Percentiles rank a stretch among this genome's conserved stretches.
Conservation (phyloP, 2,888 invertebrate species). For the Myopa testacea region DNA sequence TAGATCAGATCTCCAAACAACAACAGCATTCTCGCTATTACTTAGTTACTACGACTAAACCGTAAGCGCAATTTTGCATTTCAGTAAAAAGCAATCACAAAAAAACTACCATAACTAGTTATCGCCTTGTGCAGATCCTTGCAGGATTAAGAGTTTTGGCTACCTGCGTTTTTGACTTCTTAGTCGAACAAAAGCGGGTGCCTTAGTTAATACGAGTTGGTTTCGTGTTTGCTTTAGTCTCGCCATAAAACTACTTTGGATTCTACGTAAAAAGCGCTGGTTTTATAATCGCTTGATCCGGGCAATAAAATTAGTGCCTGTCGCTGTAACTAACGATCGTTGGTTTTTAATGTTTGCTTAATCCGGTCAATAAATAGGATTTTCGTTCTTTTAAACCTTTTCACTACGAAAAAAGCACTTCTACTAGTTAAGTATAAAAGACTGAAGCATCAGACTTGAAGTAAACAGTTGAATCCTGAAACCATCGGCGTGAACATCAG, state of each 20-base stretch:
- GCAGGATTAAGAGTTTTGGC: neutral
- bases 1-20: too few species aligned
- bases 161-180: neutral
- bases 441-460: neutral
- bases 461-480: constrained; percentile 19
- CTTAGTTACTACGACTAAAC: constrained; percentile 15
- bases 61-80: neutral
- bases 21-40: too few species aligned
- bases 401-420: neutral
- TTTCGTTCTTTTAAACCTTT: neutral
- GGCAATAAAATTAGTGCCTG: constrained; percentile 19
- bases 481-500: constrained; percentile 9
- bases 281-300: neutral
- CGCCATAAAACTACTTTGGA: neutral
- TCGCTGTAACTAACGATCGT: constrained; percentile 3
- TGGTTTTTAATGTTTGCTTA: constrained; percentile 26
- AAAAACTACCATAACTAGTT: neutral
- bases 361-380: constrained; percentile 23
- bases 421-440: too few species aligned
- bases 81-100: neutral
- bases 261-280: constrained; percentile 6
- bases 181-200: neutral
- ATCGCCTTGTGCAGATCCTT: neutral
- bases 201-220: constrained; percentile 13
- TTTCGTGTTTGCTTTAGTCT: constrained; percentile 21